Evolutionary conservation across 2,888 invertebrate species (phyloP), one percentile per base, ranked within the genome.

Genomic region (Synanthedon myopaeformis): DNA sequence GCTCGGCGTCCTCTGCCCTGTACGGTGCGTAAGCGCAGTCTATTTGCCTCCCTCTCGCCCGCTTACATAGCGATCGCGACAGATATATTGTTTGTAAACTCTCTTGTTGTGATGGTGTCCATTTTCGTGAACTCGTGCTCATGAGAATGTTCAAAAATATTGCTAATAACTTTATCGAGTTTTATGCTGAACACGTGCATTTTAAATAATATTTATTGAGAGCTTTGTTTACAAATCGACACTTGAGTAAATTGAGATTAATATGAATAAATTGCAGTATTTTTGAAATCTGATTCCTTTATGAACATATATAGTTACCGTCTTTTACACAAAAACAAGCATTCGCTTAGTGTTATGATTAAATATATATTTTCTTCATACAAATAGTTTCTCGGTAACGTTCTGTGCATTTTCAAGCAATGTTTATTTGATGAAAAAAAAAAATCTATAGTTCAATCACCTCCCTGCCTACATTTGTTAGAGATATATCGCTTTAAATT

Each of bases 11-110:
- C 65, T 67, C 66, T 61, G 59, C 64, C 64, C 17, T 19, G 49
- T 12, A 49, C 17, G 19, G 14, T 65, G 64, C 66, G 69, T 62
- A 61, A 66, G 68, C 66, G 55, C 55, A 50, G 54, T 68, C 57
- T 49, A 49, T 61, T 58, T 57, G 64, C 59, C 56, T 78, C 76
- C 70, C 69, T 59, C 62, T 79, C 67, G 53, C 60, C 59, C 66
- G 55, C 63, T 64, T 59, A 52, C 53, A 55, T 56, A 57, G 54
- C 41, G 67, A 74, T 70, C 65, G 76, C 69, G 76, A 77, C 72
- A 73, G 65, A 71, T 58, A 49, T 57, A 65, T 74, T 83, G 79
- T 81, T 84, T 78, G 77, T 82, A 80, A 81, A 81, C 80, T 76
- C 57, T 63, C 59, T 64, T 65, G 62, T 67, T 49, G 51, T 58